These are phyloP conservation scores for Ceratina japonica DNA, from an alignment of 1,140 invertebrate genomes.

Conservation along the genomic window DNA sequence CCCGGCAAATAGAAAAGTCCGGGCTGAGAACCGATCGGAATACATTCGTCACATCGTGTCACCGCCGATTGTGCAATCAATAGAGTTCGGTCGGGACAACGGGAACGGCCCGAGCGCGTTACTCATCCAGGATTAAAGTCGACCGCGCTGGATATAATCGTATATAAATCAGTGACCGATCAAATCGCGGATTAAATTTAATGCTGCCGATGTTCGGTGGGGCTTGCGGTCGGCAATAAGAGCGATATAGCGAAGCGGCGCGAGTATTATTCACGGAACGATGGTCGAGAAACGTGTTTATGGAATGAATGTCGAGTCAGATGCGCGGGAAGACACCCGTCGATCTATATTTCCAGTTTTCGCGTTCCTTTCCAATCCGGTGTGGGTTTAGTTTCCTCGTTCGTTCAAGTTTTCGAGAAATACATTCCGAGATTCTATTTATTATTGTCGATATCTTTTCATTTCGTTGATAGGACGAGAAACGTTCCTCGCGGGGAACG, in stretches of 20 bases:
- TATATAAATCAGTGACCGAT: constrained; percentile 18
- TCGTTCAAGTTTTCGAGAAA: background rate
- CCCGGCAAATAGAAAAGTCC: background rate
- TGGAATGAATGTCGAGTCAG: constrained; percentile 3
- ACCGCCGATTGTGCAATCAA: background rate
- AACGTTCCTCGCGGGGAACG: too few species aligned
- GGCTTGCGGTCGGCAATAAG: background rate
- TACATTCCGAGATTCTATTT: background rate
- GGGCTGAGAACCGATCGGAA: background rate
- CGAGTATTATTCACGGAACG: constrained; percentile 5
- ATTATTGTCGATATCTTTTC: background rate
- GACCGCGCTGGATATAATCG: background rate
- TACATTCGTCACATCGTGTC: constrained; percentile 7
- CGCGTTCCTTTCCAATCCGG: background rate
- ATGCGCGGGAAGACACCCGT: background rate
- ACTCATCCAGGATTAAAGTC: constrained; percentile 29
- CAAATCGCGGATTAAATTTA: constrained; percentile 4
- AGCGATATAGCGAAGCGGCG: background rate
- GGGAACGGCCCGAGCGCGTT: constrained; percentile 5
- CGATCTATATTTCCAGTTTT: constrained; percentile 29
- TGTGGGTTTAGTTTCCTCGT: background rate
- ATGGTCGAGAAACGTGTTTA: constrained; percentile 10
- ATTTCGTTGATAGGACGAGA: background rate
- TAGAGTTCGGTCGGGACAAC: background rate
- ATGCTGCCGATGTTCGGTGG: background rate